Base-by-base conservation (phyloP, 92 coral and sea anemone genomes). In the Pocillopora grandis region DNA sequence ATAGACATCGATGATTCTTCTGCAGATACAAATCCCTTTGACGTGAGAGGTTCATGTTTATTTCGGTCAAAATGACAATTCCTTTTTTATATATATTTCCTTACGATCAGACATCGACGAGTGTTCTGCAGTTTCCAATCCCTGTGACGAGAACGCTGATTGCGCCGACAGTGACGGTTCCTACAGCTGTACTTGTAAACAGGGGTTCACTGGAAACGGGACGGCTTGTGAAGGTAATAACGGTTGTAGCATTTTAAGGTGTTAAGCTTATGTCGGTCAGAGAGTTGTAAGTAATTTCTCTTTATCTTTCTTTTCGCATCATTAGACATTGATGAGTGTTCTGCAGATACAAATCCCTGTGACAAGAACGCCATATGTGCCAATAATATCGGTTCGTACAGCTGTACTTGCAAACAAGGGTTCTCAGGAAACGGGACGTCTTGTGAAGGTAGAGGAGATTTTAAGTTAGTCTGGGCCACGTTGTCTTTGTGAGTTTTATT, bases 171-270 rank as follows among this genome's bases (percentile, higher is more conserved):
- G 78, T 12, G 62, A 82, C 5, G 93, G 96, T 31, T 92, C 94
- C 33, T 90, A 88, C 66, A 36, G 13, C 37, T 90, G 97, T 69
- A 66, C 64, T 15, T 93, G 97, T 63, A 77, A 74, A 35, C 68
- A 58, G 20, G 97, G 97, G 23, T 93, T 67, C 84, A 66, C 72
- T 61, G 92, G 93, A 57, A 79, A 88, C 79, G 96, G 92, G 21
- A 69, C 81, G 4, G 62, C 62, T 3, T 92, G 93, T 58, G 42
- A 81, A n/a, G 90, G 96, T 90, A 77, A 12, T 16, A 27, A 27
- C 27, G 27, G 27, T 23, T 23, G 27, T 27, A 27, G 27, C 27
- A 27, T 27, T 27, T 27, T 27, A 27, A 27, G 27, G 27, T 27
- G 27, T 27, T 27, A 27, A 27, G 27, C 0, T 27, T 27, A 27